A percentile compares a stretch with the other conserved stretches of the same genome.
phyloP scores from a whole-genome alignment of 2,888 invertebrate species.

The Drosophila antonietae region DNA sequence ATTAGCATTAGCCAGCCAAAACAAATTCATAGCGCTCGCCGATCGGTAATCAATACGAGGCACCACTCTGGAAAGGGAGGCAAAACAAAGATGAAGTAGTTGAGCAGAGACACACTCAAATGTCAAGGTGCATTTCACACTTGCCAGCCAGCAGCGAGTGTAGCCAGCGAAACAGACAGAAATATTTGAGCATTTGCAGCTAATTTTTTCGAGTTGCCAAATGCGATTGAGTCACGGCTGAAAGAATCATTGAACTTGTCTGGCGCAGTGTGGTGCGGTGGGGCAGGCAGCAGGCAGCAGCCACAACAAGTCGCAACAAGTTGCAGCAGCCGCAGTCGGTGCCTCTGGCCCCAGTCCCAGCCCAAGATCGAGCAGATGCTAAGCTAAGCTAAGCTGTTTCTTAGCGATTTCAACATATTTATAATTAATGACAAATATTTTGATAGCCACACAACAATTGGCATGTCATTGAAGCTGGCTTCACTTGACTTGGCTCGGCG shows the following conservation, averaged over 20 bases:
- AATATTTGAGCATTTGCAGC: conserved; percentile 63
- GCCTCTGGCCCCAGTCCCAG: conserved; percentile 28
- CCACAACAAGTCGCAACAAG: conserved; percentile 54
- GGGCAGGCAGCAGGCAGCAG: conserved; percentile 14
- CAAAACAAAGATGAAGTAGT: conserved; percentile 21
- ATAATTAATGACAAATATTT: conserved; percentile 78
- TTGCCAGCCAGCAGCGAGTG: conserved; percentile 24
- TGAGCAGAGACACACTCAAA: conserved; percentile 46
- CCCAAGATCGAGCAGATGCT: conserved; percentile 57
- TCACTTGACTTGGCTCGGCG: conserved; percentile 4
- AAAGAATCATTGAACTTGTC: conserved; percentile 76
- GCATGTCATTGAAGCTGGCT: conserved; percentile 69
- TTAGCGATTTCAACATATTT: conserved; percentile 73
- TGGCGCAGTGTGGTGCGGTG: conserved; percentile 24
- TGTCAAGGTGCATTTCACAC: conserved; percentile 79
- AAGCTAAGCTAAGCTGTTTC: conserved; percentile 50
- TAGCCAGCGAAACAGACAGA: conserved; percentile 25
- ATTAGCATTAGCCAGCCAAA: conserved; percentile 21
- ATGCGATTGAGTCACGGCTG: conserved; percentile 58
- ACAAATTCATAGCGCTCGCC: conserved; percentile 62
- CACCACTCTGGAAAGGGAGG: conserved; percentile 15
- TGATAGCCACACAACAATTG: conserved; percentile 72
- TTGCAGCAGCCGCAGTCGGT: conserved; percentile 44
- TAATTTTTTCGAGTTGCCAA: conserved; percentile 60
- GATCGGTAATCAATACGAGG: conserved; percentile 61